Evolutionary conservation across 2,797 vertebrate species (phyloP).

Genomic region (Sarcoramphus papa): DNA sequence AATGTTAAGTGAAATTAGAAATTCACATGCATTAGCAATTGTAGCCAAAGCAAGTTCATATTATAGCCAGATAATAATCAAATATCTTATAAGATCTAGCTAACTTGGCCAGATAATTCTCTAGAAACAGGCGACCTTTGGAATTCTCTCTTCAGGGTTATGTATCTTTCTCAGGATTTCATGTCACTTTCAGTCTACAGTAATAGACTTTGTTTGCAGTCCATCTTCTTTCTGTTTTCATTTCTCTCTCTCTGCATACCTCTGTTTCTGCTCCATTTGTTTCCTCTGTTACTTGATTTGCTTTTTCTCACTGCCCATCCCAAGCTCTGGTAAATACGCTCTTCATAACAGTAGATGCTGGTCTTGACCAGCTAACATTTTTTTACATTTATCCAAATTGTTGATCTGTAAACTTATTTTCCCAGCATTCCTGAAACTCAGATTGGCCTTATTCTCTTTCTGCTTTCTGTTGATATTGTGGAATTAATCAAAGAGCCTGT

Average conservation of each 20-base stretch:
- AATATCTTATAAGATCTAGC: background rate
- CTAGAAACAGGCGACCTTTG: background rate
- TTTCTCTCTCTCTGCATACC: background rate
- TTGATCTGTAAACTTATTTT: background rate
- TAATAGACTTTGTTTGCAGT: background rate
- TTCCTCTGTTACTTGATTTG: background rate
- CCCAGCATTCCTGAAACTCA: background rate
- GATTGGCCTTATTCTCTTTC: background rate
- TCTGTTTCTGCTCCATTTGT: background rate
- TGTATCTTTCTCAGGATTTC: background rate
- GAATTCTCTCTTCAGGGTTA: background rate
- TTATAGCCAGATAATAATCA: background rate
- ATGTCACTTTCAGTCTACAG: background rate
- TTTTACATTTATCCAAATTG: background rate
- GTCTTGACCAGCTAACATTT: background rate
- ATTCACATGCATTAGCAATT: background rate
- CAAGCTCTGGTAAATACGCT: background rate
- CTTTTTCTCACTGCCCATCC: background rate
- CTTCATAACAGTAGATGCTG: background rate
- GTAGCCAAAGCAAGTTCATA: background rate
- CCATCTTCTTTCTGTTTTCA: background rate
- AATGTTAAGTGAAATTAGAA: background rate
- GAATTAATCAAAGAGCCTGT: background rate
- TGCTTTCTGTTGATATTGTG: background rate
- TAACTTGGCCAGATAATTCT: background rate